Conservation (phyloP, 2,888 invertebrate species). For the Brachynemurus nebulosus region DNA sequence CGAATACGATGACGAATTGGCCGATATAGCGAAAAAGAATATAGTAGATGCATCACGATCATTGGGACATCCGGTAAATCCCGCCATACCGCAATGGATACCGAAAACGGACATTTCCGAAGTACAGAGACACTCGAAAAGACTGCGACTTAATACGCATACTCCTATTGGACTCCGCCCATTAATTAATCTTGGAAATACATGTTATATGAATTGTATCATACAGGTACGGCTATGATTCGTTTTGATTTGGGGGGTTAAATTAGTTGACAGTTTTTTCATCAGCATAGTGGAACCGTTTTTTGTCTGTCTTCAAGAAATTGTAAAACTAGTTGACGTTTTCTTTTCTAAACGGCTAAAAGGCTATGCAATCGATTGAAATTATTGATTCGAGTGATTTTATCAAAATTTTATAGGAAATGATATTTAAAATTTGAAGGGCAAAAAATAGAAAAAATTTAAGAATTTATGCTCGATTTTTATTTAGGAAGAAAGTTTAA, state of each 20-base stretch:
- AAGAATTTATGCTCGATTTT: too few relatives aligned
- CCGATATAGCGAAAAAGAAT: slow-evolving; percentile 29
- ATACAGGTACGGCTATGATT: slow-evolving; percentile 61
- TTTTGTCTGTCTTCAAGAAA: too few relatives aligned
- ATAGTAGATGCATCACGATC: slow-evolving; percentile 20
- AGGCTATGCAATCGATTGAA: too few relatives aligned
- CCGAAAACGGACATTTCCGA: slow-evolving; percentile 62
- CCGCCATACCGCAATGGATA: slow-evolving; percentile 67
- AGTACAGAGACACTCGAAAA: slow-evolving; percentile 57
- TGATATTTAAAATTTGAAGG: too few relatives aligned
- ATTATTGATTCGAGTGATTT: too few relatives aligned
- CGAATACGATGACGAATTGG: slow-evolving; percentile 46
- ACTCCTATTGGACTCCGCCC: slow-evolving; percentile 85
- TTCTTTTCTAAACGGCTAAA: slow-evolving; percentile 9
- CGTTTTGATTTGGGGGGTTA: neutral
- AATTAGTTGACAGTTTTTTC: neutral
- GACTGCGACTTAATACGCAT: slow-evolving; percentile 64
- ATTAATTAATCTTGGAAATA: slow-evolving; percentile 88
- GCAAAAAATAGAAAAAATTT: too few relatives aligned
- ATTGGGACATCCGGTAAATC: slow-evolving; percentile 18
- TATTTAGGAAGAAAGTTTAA: too few relatives aligned
- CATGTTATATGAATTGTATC: slow-evolving; percentile 98
- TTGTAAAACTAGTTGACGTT: neutral
- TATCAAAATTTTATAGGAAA: too few relatives aligned
- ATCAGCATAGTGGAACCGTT: neutral